Conservation (phyloP, 2,888 invertebrate genomes). For the Apamea monoglypha region DNA sequence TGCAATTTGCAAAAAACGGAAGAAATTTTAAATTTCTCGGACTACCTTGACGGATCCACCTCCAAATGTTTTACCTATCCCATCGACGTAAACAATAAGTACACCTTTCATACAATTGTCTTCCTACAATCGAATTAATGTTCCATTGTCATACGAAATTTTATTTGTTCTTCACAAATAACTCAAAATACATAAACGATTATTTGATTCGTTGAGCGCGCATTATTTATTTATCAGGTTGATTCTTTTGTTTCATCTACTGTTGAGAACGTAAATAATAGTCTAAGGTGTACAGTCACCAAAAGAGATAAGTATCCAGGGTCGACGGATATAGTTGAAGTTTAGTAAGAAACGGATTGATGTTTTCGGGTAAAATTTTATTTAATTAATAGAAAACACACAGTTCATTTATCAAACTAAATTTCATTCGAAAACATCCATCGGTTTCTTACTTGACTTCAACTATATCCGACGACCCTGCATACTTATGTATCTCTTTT, state of each 20-base stretch:
- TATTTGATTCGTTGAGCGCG: constrained; percentile 43
- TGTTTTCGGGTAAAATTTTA: too few species aligned
- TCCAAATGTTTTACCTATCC: not conserved
- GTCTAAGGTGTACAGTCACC: not conserved
- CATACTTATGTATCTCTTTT: too few species aligned
- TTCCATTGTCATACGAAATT: constrained; percentile 41
- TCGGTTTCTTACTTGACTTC: too few species aligned
- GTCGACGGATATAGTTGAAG: too few species aligned
- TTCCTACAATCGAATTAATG: constrained; percentile 53
- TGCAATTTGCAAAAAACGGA: not conserved
- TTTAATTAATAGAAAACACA: too few species aligned
- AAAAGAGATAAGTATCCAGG: too few species aligned
- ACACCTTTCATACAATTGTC: constrained; percentile 24
- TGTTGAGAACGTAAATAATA: constrained; percentile 3
- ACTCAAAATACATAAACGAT: constrained; percentile 57
- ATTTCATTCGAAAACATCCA: too few species aligned
- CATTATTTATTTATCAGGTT: constrained; percentile 28
- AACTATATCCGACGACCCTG: too few species aligned
- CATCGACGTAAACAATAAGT: constrained; percentile 15
- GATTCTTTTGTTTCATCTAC: constrained; percentile 37
- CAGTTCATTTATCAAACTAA: too few species aligned
- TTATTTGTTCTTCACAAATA: constrained; percentile 51
- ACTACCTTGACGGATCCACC: not conserved
- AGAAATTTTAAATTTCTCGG: not conserved
- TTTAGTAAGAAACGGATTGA: not conserved